Evolutionary conservation across 2,888 invertebrate genomes (phyloP).

Genomic region (Meganola albula): DNA sequence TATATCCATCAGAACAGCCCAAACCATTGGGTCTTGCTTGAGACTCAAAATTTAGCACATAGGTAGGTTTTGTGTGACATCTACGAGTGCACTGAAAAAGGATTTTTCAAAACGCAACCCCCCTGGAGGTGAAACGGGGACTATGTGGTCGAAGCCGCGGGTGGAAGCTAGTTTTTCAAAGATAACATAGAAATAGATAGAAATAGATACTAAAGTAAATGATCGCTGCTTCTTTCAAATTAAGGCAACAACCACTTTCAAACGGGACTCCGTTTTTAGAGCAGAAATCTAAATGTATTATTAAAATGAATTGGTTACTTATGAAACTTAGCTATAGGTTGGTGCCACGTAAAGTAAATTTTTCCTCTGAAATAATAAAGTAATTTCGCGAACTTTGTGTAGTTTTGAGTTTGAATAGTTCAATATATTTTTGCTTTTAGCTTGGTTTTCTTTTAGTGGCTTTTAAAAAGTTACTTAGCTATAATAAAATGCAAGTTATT

Average conservation of each 20-base stretch:
- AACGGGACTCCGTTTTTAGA: conserved; percentile 39
- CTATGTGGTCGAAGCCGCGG: too few relatives aligned
- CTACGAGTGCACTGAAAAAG: too few relatives aligned
- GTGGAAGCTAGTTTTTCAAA: too few relatives aligned
- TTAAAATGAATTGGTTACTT: conserved; percentile 52
- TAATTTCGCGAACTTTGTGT: conserved; percentile 15
- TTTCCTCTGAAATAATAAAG: conserved; percentile 21
- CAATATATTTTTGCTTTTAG: conserved; percentile 8
- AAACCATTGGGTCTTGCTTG: too few relatives aligned
- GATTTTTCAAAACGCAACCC: too few relatives aligned
- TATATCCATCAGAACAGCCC: too few relatives aligned
- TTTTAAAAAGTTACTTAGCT: neutral
- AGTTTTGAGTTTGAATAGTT: conserved; percentile 16
- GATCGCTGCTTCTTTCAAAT: conserved; percentile 15
- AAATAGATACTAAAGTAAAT: neutral
- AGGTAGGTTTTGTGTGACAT: too few relatives aligned
- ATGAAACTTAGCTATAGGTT: conserved; percentile 37
- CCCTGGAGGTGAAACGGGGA: too few relatives aligned
- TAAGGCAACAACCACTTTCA: conserved; percentile 24
- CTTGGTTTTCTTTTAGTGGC: neutral
- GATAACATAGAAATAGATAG: too few relatives aligned
- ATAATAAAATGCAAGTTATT: too few relatives aligned
- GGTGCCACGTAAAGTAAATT: conserved; percentile 20
- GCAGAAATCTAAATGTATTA: conserved; percentile 48
- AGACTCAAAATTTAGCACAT: too few relatives aligned